Percentiles rank a stretch among this genome's conserved stretches.
Conservation (phyloP, 2,113 vertebrate genomes). For the Scopus umbretta region DNA sequence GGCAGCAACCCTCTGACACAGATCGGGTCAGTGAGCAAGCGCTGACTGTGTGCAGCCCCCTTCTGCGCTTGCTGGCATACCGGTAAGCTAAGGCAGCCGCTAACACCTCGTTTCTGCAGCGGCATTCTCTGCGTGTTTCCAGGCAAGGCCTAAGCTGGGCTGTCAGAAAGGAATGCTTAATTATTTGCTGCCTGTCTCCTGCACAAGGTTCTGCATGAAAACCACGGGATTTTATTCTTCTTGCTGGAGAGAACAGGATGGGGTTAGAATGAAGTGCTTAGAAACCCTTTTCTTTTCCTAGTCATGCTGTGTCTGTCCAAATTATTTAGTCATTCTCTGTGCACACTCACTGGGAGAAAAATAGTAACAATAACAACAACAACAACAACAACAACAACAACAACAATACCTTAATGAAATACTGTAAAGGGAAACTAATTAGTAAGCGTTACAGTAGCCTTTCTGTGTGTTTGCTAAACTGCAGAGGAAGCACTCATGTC, state of each 20-base stretch:
- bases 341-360: constrained; percentile 1
- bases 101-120: background rate
- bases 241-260: background rate
- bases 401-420: background rate
- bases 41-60: rapidly evolving
- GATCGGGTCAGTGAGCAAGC: background rate
- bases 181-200: background rate
- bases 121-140: background rate
- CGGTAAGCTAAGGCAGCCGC: background rate
- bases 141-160: background rate
- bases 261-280: background rate
- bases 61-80: background rate
- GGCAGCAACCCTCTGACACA: background rate
- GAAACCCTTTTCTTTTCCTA: background rate
- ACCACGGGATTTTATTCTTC: background rate
- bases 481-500: background rate
- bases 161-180: background rate
- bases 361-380: background rate
- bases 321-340: constrained; percentile 13
- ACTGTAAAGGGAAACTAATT: constrained; percentile 26
- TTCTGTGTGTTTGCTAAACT: background rate
- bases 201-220: background rate
- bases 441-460: background rate
- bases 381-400: background rate
- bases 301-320: background rate